Evolutionary conservation across 2,888 invertebrate species (phyloP).

Genomic region (Sicus ferrugineus): DNA sequence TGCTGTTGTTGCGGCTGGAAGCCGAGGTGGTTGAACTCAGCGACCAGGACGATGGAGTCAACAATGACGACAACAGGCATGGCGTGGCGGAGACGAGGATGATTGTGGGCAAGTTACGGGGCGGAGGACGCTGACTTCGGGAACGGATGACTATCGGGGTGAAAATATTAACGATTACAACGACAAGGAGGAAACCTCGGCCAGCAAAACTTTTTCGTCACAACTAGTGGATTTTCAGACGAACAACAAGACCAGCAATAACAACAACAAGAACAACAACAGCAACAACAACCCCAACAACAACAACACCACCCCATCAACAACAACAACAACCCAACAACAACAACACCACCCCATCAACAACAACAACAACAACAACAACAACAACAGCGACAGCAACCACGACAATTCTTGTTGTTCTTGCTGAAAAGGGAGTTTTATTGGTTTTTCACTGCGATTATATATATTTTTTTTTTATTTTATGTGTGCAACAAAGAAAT

Average conservation of each 20-base stretch:
- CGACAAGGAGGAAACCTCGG: conserved; percentile 34
- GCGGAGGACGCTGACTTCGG: conserved; percentile 2
- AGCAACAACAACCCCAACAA: not conserved
- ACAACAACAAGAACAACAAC: conserved; percentile 6
- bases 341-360: not conserved
- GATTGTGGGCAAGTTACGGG: conserved; percentile 27
- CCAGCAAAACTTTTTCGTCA: no score
- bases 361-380: no score
- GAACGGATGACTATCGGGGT: conserved; percentile 35
- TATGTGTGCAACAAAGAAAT: no score
- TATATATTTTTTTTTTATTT: no score
- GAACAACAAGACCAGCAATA: not conserved
- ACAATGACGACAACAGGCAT: conserved; percentile 31
- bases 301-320: not conserved
- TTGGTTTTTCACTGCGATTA: no score
- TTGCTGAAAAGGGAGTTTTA: no score
- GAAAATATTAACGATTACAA: no score
- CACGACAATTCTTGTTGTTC: no score
- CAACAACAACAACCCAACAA: not conserved
- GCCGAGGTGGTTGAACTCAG: conserved; percentile 55
- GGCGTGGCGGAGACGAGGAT: not conserved
- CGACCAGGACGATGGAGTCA: conserved; percentile 39
- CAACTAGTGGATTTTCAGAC: conserved; percentile 33
- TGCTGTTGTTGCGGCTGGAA: conserved; percentile 46
- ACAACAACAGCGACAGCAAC: no score